Evolutionary conservation across 2,797 vertebrate genomes (phyloP).

Genomic region (Pelobates cultripes): DNA sequence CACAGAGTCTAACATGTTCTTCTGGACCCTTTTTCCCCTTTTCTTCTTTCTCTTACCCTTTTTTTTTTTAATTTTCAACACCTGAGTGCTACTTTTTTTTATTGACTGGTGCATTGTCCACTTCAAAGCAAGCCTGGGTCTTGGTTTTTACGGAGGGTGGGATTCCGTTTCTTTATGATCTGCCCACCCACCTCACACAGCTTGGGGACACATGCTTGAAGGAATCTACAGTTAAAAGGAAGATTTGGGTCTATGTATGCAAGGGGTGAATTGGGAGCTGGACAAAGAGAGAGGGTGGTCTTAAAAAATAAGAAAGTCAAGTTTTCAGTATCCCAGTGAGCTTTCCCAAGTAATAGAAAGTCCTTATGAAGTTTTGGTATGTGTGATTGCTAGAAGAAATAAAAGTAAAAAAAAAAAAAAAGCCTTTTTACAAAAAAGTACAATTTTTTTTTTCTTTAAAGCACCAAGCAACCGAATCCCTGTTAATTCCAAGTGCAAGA

Average conservation of each 20-base stretch:
- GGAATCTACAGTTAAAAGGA: slow-evolving; percentile 38
- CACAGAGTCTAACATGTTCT: background rate
- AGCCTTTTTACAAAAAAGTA: no score
- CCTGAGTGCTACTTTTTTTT: slow-evolving; percentile 41
- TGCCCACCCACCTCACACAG: slow-evolving; percentile 52
- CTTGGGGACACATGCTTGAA: slow-evolving; percentile 46
- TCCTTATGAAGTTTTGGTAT: slow-evolving; percentile 9
- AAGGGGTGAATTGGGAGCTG: slow-evolving; percentile 32
- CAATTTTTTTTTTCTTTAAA: no score
- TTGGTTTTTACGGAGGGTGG: slow-evolving; percentile 47
- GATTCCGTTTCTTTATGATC: slow-evolving; percentile 42
- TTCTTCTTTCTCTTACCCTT: background rate
- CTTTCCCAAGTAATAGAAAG: slow-evolving; percentile 17
- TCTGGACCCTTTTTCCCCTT: background rate
- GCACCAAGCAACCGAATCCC: no score
- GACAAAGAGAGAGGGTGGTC: slow-evolving; percentile 39
- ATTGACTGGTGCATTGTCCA: slow-evolving; percentile 38
- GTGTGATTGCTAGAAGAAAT: background rate
- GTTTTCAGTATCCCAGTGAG: background rate
- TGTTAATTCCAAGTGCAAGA: no score
- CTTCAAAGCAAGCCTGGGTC: slow-evolving; percentile 35
- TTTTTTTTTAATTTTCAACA: slow-evolving; percentile 9
- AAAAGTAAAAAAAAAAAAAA: no score
- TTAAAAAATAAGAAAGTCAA: background rate
- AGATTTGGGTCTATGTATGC: slow-evolving; percentile 29